Evolutionary conservation across 2,888 invertebrate genomes (phyloP), one percentile per base, ranked within the genome.

Genomic region (Crioceris asparagi): DNA sequence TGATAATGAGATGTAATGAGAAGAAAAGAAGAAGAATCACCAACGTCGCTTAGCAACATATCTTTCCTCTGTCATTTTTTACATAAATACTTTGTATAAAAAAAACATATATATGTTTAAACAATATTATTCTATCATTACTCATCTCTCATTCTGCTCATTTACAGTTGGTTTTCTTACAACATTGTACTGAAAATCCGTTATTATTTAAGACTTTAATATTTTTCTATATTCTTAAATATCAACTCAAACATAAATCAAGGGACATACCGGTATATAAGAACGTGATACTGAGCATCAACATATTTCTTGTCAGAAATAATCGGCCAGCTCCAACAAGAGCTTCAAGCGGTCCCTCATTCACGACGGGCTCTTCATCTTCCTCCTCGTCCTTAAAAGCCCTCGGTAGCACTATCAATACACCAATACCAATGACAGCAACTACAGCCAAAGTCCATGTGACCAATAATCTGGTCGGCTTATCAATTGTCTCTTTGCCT

Each of bases 251-350:
- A 26, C n/a, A 37, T 23, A 10, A 17, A 8, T 18, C 10, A 27
- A 14, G 11, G 4, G 6, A n/a, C 61, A 59, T 59, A 87, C 88
- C 94, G 38, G 93, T 91, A 59, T 93, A 96, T 35, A 90, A 75
- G 62, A 94, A 96, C 0, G 86, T 82, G 40, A 88, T 61, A 47
- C 84, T 80, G 12, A 97, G 69, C 8, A 92, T 58, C 32, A 90
- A 53, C 91, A 97, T 96, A 49, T 85, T 78, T 29, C 71, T 72
- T 0, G 92, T 91, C 36, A 77, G 60, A 60, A 93, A 82, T 31
- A 97, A 67, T 44, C 69, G 69, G 23, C 83, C 68, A 0, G 94
- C 85, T 21, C 82, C 79, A 51, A 72, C 73, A 35, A 90, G 70
- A 0, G 87, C 86, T 43, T 77, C 71, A 41, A 78, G 32, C 1